A percentile compares a stretch with the other conserved stretches of the same genome.
phyloP scores from a whole-genome alignment of 1,140 invertebrate genomes.

The Thaumatotibia leucotreta region DNA sequence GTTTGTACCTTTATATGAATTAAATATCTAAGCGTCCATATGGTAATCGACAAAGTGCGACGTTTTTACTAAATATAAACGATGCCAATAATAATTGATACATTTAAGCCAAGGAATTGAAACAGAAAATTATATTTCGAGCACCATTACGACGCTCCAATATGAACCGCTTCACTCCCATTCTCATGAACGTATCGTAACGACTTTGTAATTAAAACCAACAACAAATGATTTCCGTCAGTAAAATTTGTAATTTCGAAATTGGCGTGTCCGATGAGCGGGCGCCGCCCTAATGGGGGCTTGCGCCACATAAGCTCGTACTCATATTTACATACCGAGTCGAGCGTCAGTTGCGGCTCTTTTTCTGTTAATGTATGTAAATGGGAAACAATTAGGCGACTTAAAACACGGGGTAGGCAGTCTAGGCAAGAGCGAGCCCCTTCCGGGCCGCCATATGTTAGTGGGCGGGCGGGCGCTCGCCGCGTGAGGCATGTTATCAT shows the following conservation, averaged over 20 bases:
- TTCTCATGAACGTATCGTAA: constrained; percentile 25
- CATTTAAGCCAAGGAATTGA: too few species aligned
- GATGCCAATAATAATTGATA: too few species aligned
- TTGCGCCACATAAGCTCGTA: constrained; percentile 50
- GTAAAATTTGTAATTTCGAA: constrained; percentile 50
- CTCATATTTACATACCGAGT: constrained; percentile 62
- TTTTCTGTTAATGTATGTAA: constrained; percentile 74
- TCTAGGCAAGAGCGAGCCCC: constrained; percentile 66
- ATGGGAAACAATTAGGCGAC: constrained; percentile 75
- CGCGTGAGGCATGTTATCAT: neutral
- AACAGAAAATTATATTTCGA: neutral
- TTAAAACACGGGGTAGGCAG: constrained; percentile 73
- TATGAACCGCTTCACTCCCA: neutral
- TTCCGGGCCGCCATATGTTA: constrained; percentile 58
- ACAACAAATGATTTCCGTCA: constrained; percentile 66
- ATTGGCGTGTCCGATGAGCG: constrained; percentile 41
- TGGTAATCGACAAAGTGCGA: too few species aligned
- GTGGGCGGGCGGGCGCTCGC: constrained; percentile 48
- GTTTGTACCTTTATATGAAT: too few species aligned
- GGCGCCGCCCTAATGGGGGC: constrained; percentile 39
- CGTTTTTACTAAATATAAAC: too few species aligned
- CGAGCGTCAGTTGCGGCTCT: constrained; percentile 63
- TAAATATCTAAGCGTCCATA: too few species aligned
- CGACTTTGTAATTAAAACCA: constrained; percentile 38
- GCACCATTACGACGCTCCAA: neutral